Evolutionary conservation across 2,113 vertebrate genomes (phyloP).

Genomic region (Eurypyga helias): DNA sequence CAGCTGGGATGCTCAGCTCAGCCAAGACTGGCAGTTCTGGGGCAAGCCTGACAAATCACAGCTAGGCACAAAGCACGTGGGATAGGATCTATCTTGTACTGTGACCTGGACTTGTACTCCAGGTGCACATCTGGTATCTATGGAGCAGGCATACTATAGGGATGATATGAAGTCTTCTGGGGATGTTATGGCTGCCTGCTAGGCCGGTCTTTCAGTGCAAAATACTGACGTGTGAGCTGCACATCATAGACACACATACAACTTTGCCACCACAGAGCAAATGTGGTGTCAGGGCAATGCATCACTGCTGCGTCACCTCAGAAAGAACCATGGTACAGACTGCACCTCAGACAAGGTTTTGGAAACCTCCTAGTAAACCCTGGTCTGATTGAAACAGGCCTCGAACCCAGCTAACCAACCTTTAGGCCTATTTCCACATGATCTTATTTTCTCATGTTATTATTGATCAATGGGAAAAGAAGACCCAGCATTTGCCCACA

Average conservation of each 20-base stretch:
- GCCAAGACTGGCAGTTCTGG: neutral
- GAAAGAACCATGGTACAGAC: neutral
- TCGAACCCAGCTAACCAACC: neutral
- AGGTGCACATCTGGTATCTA: neutral
- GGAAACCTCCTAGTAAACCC: neutral
- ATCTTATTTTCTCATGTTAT: neutral
- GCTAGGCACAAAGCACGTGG: neutral
- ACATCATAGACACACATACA: neutral
- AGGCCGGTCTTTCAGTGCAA: no score
- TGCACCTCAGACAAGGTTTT: neutral
- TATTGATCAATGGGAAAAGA: neutral
- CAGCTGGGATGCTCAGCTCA: neutral
- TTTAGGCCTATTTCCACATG: neutral
- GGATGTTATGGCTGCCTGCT: neutral
- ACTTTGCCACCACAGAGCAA: neutral
- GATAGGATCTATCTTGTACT: neutral
- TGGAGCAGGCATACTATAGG: neutral
- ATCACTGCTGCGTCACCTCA: fast-evolving
- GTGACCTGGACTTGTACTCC: neutral
- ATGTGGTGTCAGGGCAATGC: no score
- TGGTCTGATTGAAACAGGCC: neutral
- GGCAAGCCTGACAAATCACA: neutral
- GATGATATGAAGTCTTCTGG: neutral
- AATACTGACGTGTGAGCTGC: neutral
- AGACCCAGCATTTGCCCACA: fast-evolving